phyloP scores from a whole-genome alignment of 2,888 invertebrate genomes.

The Macaria liturata region DNA sequence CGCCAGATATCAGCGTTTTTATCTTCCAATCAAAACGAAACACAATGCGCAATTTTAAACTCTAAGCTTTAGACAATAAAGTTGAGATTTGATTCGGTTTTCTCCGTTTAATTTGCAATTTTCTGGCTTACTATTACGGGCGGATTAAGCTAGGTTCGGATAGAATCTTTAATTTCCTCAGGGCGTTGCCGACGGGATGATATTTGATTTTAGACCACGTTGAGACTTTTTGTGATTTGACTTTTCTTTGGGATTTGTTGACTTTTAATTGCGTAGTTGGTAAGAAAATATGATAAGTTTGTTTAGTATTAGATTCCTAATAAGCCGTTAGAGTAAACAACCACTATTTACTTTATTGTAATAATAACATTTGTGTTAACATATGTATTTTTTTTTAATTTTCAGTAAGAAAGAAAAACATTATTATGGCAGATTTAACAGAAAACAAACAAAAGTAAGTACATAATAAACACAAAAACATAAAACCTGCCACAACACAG shows the following conservation, averaged over 20 bases:
- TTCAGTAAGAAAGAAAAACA: too few species aligned
- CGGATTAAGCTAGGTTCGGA: constrained; percentile 75
- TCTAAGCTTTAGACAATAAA: constrained; percentile 22
- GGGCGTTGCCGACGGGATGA: constrained; percentile 64
- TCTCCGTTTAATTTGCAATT: constrained; percentile 74
- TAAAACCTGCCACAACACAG: too few species aligned
- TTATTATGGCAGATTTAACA: too few species aligned
- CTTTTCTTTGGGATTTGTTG: constrained; percentile 12
- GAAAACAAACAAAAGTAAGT: too few species aligned
- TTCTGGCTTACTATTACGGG: constrained; percentile 72
- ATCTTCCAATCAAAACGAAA: constrained; percentile 46
- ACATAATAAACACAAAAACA: too few species aligned
- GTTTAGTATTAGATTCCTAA: too few species aligned
- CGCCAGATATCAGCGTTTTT: constrained; percentile 68
- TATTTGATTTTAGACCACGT: constrained; percentile 57
- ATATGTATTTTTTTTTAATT: too few species aligned
- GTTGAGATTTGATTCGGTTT: constrained; percentile 30
- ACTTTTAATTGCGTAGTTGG: constrained; percentile 4
- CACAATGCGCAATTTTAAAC: constrained; percentile 33
- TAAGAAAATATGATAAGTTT: not conserved
- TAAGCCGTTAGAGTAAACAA: too few species aligned
- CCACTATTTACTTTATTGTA: too few species aligned
- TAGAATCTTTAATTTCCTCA: constrained; percentile 81
- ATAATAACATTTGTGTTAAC: too few species aligned
- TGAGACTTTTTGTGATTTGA: constrained; percentile 11